Percentiles rank a stretch among this genome's conserved stretches.
These are phyloP conservation scores for Dicranocentrus wangi DNA, from an alignment of 2,888 invertebrate genomes.

Conservation along the genomic window DNA sequence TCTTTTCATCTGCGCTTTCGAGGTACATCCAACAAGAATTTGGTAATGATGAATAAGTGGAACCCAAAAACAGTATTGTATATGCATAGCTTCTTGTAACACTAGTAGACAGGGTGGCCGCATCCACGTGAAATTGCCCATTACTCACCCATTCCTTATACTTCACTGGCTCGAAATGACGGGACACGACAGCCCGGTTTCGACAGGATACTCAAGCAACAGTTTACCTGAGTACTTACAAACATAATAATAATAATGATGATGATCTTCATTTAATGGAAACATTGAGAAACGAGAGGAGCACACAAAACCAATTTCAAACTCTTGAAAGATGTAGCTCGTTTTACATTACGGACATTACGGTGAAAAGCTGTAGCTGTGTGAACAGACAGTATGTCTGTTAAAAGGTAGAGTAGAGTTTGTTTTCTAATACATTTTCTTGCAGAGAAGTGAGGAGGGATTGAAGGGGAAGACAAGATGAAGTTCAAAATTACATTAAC, in stretches of 20 bases:
- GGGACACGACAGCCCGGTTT: background rate
- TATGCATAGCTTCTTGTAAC: too few relatives aligned
- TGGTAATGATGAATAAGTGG: too few relatives aligned
- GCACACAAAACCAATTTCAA: background rate
- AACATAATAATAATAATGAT: slow-evolving; percentile 1
- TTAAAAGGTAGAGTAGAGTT: too few relatives aligned
- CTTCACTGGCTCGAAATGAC: background rate
- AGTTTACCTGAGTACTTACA: background rate
- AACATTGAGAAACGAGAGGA: too few relatives aligned
- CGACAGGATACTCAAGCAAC: slow-evolving; percentile 3
- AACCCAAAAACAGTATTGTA: too few relatives aligned
- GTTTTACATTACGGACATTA: background rate
- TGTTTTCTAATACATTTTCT: slow-evolving; percentile 18
- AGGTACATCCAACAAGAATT: too few relatives aligned
- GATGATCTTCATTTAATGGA: too few relatives aligned
- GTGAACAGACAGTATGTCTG: too few relatives aligned
- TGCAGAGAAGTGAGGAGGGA: too few relatives aligned
- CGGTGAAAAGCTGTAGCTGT: too few relatives aligned
- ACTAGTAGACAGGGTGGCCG: background rate
- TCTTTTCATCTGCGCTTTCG: too few relatives aligned
- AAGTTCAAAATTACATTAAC: slow-evolving; percentile 33
- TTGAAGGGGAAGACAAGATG: slow-evolving; percentile 6
- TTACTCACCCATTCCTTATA: background rate
- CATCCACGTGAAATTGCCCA: slow-evolving; percentile 24
- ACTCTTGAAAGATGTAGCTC: background rate